Base-by-base conservation (phyloP, 2,888 invertebrate species). In the Candidula unifasciata region DNA sequence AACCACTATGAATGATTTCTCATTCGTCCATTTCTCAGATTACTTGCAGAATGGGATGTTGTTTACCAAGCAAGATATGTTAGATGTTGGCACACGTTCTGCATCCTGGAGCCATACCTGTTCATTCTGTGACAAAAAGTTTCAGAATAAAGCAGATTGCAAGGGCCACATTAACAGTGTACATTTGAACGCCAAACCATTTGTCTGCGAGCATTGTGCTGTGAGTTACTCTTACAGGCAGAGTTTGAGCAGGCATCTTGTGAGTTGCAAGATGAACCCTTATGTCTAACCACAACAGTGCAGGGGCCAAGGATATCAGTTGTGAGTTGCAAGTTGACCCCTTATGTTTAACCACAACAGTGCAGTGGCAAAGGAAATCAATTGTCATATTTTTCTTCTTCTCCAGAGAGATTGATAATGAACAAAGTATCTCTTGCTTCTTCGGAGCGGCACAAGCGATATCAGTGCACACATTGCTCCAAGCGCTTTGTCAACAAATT, bases 91-190 rank as follows among this genome's bases (percentile, higher is more conserved):
- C 71, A 71, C 37, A 33, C 71, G 52, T 30, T 57, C 69, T 54
- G 54, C 74, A 54, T 54, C 52, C 24, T 30, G 54, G 71, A 57
- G 52, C 10, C 52, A 80, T 71, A 21, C 81, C 35, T 86, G 86
- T 64, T 66, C 66, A 18, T 83, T 81, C 71, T 86, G 86, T 81
- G 79, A 73, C 33, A 86, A 83, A 82, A 79, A 69, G 33, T 86
- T 86, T 74, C 81, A 80, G 79, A 86, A 86, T 73, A 86, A 81
- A 79, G 83, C 86, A 68, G 86, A 86, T 81, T 86, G 86, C 54
- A 30, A 77, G 35, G 86, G 86, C 18, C 86, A 86, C 35, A 82
- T 85, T 33, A 86, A 86, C 74, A 86, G 85, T 30, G 80, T 80
- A 57, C 86, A 86, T 77, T 79, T 86, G 35, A 85, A 86, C n/a